These are phyloP conservation scores for Stratiolaelaps scimitus DNA, from an alignment of 1,140 invertebrate genomes.

Conservation along the genomic window DNA sequence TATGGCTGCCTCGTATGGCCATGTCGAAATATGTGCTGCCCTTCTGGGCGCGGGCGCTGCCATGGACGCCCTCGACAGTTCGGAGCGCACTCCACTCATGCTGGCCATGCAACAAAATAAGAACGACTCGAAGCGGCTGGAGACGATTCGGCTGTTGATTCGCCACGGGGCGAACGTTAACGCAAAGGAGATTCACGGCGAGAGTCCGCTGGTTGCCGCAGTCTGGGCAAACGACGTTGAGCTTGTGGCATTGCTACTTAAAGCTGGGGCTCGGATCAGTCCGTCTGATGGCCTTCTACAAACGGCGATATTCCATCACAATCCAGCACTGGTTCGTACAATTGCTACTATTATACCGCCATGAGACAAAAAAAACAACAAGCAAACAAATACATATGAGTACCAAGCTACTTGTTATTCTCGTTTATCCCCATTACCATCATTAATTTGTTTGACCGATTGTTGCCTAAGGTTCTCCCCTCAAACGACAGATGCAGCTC, in stretches of 20 bases:
- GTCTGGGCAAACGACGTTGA: constrained; percentile 25
- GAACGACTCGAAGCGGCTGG: background rate
- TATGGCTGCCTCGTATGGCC: constrained; percentile 19
- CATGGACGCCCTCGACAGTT: constrained; percentile 12
- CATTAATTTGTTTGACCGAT: too few species aligned
- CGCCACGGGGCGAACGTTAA: constrained; percentile 23
- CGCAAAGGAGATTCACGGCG: constrained; percentile 20
- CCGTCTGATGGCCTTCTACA: constrained; percentile 20
- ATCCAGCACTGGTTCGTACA: background rate
- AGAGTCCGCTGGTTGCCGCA: constrained; percentile 7
- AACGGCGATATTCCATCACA: constrained; percentile 19
- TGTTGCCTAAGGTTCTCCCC: too few species aligned
- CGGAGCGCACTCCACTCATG: constrained; percentile 15
- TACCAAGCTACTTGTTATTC: too few species aligned
- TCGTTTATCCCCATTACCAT: too few species aligned
- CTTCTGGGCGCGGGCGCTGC: constrained; percentile 3
- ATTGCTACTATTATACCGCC: too few species aligned
- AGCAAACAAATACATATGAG: too few species aligned
- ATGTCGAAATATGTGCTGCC: constrained; percentile 15
- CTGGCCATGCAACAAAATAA: constrained; percentile 5
- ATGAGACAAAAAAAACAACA: too few species aligned
- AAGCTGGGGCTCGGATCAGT: constrained; percentile 1
- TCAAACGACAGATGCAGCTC: too few species aligned
- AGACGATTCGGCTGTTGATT: constrained; percentile 8
- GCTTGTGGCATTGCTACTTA: background rate